Evolutionary conservation across 2,888 invertebrate genomes (phyloP).

Genomic region (Drosophila cracens): DNA sequence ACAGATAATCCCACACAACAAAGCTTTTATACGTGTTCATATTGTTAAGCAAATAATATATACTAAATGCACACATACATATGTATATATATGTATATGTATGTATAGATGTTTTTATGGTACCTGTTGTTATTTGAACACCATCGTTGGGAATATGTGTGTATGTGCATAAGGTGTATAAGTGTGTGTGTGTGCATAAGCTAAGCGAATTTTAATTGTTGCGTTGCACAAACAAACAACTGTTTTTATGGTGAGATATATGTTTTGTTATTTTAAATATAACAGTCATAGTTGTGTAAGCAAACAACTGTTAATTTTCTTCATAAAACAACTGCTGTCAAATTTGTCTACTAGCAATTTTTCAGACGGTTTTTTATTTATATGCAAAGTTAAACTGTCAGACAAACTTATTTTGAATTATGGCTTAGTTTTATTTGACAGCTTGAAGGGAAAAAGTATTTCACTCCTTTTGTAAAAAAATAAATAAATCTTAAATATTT

Average conservation of each 20-base stretch:
- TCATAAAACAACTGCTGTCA: background rate
- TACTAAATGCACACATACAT: constrained; percentile 14
- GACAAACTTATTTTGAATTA: background rate
- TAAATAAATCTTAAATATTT: background rate
- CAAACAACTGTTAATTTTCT: background rate
- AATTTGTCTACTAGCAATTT: background rate
- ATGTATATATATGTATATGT: background rate
- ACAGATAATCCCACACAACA: constrained; percentile 6
- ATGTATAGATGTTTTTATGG: constrained; percentile 9
- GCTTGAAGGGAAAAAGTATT: background rate
- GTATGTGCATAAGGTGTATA: background rate
- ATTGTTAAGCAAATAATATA: constrained; percentile 70
- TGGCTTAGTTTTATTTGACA: background rate
- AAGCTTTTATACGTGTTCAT: constrained; percentile 65
- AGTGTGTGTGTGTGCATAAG: background rate
- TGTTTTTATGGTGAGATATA: background rate
- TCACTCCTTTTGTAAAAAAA: background rate
- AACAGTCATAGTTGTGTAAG: background rate
- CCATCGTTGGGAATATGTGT: background rate
- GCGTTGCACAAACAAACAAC: background rate
- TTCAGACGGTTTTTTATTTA: background rate
- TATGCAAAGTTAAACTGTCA: background rate
- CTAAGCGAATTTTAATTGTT: constrained; percentile 15
- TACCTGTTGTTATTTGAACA: constrained; percentile 29
- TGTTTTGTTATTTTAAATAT: background rate